Base-by-base conservation (phyloP, 1,140 invertebrate genomes). In the Hypsibius dujardini region DNA sequence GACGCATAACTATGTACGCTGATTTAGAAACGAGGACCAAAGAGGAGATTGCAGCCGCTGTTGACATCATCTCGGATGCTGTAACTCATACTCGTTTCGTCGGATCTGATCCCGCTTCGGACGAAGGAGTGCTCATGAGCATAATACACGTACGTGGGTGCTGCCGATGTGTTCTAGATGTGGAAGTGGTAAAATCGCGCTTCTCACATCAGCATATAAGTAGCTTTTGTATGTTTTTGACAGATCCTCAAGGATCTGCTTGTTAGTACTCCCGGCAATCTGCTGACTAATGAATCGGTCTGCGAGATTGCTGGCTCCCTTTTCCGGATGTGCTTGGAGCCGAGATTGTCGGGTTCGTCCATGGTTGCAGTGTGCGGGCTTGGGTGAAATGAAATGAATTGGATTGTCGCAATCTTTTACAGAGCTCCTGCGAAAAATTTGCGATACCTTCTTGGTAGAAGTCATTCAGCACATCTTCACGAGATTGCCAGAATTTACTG, bases 241-340 rank as follows among this genome's bases (percentile, higher is more conserved):
- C 75, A 85, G 82, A 92, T 96, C 3, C 79, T 98, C 47, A 84
- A 90, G 73, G 88, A 90, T 2, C 80, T 98, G 47, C 86, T 96
- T 75, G 80, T 95, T n/a, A 88, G 89, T 59, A 87, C 90, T 0
- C 86, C 90, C 75, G 93, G 95, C 7, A 84, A 86, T 59, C 83
- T 89, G 74, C 83, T 98, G 2, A 95, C 91, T 1, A 93, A 98
- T 80, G 92, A 95, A 78, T 90, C 87, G 77, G 88, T 98, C 45
- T 98, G 93, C 81, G 95, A 98, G 81, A 93, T 98, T 72, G 91
- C 98, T 87, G 86, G 97, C 72, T 94, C 90, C 73, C 95, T 92
- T 79, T 96, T 98, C 79, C 85, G 92, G 74, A 95, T 97, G 77
- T 96, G 92, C 78, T 97, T 98, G 81, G 92, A 98, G 82, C 87